Evolutionary conservation across 2,113 vertebrate genomes (phyloP), one percentile per base, ranked within the genome.

Genomic region (Leucopsar rothschildi): DNA sequence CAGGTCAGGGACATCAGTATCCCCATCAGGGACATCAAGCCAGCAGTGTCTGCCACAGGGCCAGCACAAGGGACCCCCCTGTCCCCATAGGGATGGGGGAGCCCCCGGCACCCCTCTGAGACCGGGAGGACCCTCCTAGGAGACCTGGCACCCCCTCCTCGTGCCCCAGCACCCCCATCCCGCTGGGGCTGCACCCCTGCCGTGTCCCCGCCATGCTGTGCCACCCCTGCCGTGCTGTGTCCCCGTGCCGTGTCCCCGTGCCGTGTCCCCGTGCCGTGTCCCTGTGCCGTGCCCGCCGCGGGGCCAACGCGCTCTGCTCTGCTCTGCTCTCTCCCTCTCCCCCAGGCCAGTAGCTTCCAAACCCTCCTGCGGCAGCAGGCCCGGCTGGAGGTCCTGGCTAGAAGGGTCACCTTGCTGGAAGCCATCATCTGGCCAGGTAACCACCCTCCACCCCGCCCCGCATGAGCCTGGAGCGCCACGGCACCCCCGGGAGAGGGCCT

Each of bases 361-460:
- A 99, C 98, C 98, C 99, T 99, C 98, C 99, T 98, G 97, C 98
- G 98, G 97, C 98, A 99, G 98, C 99, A 99, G 98, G 99, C 99
- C 98, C 99, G 98, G 98, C 98, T 99, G 98, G 99, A 99, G 99
- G 98, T 99, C 99, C 99, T 99, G 98, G 98, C 99, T 98, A 98
- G 99, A 98, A 99, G 99, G 98, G 99, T 99, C 98, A 99, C 99
- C 98, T 98, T 99, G 98, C 98, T 99, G 98, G 99, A 99, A 98
- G 99, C 99, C 98, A 99, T 99, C 99, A 99, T 99, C 98, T 99
- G 99, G 99, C 99, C 99, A 99, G 99, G 99, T 99, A 99, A 99
- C 59, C 61, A 20, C 33, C 56, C 44, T 52, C n/a, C n/a, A 16
- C 61, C 78, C 40, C 19, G 15, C 60, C 86, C 84, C 0, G 64